These are phyloP conservation scores for Nomada goodeniana DNA, from an alignment of 2,888 invertebrate species.

Conservation along the genomic window DNA sequence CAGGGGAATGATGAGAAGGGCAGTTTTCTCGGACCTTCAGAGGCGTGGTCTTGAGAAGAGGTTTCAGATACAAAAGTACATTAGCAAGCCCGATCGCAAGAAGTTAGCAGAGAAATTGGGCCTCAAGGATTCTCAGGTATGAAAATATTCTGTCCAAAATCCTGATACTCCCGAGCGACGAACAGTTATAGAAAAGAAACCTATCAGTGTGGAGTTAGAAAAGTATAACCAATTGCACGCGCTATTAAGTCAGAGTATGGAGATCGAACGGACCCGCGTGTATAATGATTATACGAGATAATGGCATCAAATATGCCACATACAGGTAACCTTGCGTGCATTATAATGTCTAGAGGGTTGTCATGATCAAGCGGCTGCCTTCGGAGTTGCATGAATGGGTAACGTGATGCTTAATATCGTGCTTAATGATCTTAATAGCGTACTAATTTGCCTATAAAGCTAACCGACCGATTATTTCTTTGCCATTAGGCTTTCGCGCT, in stretches of 20 bases:
- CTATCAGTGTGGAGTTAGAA: background rate
- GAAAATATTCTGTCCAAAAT: conserved; percentile 62
- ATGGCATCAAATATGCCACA: conserved; percentile 64
- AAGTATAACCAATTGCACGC: background rate
- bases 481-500: background rate
- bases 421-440: conserved; percentile 61
- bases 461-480: conserved; percentile 1
- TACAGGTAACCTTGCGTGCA: conserved; percentile 63
- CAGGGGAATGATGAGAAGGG: conserved; percentile 98
- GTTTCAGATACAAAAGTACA: conserved; percentile 99
- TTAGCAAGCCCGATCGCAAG: conserved; percentile 99
- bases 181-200: background rate
- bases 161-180: background rate
- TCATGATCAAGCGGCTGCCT: conserved; percentile 64
- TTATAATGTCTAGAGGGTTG: conserved; percentile 61
- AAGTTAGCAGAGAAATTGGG: conserved; percentile 98
- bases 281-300: conserved; percentile 60
- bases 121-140: conserved; percentile 98
- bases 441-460: conserved; percentile 36
- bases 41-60: conserved; percentile 97
- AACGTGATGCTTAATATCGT: conserved; percentile 56
- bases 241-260: background rate
- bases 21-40: conserved; percentile 98
- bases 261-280: background rate
- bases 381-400: conserved; percentile 45